Conservation (phyloP, 2,888 invertebrate genomes). For the Trisateles emortualis region DNA sequence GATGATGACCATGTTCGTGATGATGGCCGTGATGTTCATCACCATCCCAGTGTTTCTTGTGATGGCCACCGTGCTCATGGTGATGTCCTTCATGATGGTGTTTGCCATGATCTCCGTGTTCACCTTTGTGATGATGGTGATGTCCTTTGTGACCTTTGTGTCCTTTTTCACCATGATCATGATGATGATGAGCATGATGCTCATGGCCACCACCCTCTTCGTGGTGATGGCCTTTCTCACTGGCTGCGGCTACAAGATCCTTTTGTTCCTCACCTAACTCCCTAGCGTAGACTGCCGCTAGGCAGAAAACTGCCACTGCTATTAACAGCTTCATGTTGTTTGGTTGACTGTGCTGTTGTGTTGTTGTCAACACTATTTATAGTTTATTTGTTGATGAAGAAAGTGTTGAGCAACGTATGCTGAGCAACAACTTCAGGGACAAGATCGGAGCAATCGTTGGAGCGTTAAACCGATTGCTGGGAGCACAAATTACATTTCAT, state of each 20-base stretch:
- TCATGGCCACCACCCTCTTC: slow-evolving; percentile 79
- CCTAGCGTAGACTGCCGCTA: slow-evolving; percentile 73
- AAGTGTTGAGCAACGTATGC: slow-evolving; percentile 71
- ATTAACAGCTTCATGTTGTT: slow-evolving; percentile 77
- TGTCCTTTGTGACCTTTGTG: slow-evolving; percentile 82
- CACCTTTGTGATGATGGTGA: slow-evolving; percentile 81
- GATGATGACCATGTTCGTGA: slow-evolving; percentile 80
- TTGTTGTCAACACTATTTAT: slow-evolving; percentile 73
- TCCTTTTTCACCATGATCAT: slow-evolving; percentile 76
- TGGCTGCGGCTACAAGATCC: slow-evolving; percentile 78
- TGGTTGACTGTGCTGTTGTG: slow-evolving; percentile 60
- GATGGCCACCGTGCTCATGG: slow-evolving; percentile 76
- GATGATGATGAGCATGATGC: slow-evolving; percentile 78
- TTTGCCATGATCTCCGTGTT: slow-evolving; percentile 77
- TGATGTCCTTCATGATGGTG: slow-evolving; percentile 79
- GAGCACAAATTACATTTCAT: slow-evolving; percentile 56
- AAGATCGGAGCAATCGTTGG: slow-evolving; percentile 63
- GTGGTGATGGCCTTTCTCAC: slow-evolving; percentile 70
- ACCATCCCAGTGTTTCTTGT: slow-evolving; percentile 79
- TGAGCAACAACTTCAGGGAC: slow-evolving; percentile 71
- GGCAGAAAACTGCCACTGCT: slow-evolving; percentile 73
- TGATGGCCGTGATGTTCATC: slow-evolving; percentile 79
- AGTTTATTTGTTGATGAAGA: slow-evolving; percentile 72
- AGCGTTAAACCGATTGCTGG: slow-evolving; percentile 71
- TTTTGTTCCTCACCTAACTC: slow-evolving; percentile 73